Conservation (phyloP, 2,797 vertebrate genomes). For the Eptatretus atami region DNA sequence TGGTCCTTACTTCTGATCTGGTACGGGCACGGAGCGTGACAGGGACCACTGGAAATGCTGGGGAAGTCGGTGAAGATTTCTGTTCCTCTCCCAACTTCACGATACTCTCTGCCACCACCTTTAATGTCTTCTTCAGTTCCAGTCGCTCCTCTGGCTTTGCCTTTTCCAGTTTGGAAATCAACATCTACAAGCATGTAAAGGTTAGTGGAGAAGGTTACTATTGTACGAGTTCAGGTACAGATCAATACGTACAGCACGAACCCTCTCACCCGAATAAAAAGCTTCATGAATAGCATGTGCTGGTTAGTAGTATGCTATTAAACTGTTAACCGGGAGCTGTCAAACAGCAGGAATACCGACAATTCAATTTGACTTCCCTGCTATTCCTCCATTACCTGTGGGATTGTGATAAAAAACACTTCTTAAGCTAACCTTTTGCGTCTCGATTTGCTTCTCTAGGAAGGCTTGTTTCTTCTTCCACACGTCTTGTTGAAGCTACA, state of each 20-base stretch:
- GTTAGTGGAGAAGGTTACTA: too few species aligned
- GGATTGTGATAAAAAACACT: background rate
- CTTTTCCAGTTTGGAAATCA: constrained; percentile 83
- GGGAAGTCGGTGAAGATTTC: constrained; percentile 25
- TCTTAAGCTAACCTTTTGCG: constrained; percentile 45
- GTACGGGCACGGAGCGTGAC: background rate
- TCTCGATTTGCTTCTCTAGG: constrained; percentile 85
- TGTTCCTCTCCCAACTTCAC: constrained; percentile 83
- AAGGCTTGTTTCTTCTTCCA: constrained; percentile 93
- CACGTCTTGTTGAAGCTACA: constrained; percentile 69
- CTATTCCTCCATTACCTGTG: background rate
- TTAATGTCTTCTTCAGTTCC: constrained; percentile 66
- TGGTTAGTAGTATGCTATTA: background rate
- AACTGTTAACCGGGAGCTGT: constrained; percentile 8
- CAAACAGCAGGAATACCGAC: constrained; percentile 7
- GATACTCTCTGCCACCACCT: constrained; percentile 51
- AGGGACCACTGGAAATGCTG: background rate
- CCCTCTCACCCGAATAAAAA: background rate
- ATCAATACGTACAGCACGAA: too few species aligned
- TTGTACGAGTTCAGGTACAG: too few species aligned
- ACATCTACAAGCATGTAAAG: constrained; percentile 21
- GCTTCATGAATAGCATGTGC: background rate
- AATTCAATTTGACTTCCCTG: background rate
- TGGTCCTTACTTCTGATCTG: background rate
- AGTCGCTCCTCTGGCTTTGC: constrained; percentile 78